These are phyloP conservation scores for Indicator maculatus DNA, from an alignment of 2,113 vertebrate species.

Conservation along the genomic window DNA sequence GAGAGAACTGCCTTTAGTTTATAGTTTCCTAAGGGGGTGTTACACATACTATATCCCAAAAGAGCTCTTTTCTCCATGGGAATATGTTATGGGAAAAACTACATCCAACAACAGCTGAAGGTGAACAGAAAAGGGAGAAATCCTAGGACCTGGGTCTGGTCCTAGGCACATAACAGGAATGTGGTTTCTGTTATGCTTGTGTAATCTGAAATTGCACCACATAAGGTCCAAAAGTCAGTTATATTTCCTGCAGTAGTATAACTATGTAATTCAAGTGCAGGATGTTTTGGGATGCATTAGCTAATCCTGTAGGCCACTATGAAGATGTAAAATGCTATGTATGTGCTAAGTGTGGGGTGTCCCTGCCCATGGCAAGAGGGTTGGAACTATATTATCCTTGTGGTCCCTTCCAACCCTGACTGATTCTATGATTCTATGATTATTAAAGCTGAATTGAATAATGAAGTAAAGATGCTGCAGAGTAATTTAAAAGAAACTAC, in stretches of 20 bases:
- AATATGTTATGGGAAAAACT: not conserved
- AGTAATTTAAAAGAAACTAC: constrained; percentile 35
- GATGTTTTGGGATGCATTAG: not conserved
- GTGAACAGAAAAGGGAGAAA: not conserved
- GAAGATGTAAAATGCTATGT: not conserved
- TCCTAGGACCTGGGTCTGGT: not conserved
- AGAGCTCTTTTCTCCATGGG: not conserved
- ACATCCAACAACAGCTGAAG: not conserved
- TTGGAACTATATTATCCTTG: too few relatives aligned
- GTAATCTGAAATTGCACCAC: not conserved
- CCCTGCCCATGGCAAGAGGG: too few relatives aligned
- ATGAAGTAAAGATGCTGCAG: not conserved
- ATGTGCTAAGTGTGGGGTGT: not conserved
- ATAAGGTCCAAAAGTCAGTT: constrained; percentile 1
- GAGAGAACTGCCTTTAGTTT: not conserved
- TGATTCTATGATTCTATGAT: not conserved
- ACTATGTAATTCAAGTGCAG: constrained; percentile 28
- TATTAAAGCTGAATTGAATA: constrained; percentile 17
- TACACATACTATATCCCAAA: not conserved
- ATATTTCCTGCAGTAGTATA: not conserved
- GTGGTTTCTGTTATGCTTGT: not conserved
- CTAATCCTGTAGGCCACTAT: not conserved
- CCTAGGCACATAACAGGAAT: not conserved
- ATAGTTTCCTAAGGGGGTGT: not conserved
- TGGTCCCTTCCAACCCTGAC: too few relatives aligned